Evolutionary conservation across 2,888 invertebrate species (phyloP).

Genomic region (Scaptomyza polygonia): DNA sequence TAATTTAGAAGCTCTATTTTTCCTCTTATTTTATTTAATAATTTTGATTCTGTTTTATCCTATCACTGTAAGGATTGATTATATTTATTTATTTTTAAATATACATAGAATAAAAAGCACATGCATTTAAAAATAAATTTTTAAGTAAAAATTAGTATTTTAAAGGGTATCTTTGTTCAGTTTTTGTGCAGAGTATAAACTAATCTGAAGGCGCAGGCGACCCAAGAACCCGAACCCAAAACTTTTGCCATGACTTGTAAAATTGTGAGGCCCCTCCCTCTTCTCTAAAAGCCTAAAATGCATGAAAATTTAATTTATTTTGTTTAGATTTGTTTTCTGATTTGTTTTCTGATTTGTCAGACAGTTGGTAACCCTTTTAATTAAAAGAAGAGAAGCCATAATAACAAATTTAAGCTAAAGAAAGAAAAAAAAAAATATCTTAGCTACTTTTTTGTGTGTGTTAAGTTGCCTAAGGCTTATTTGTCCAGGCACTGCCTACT

Average conservation of each 20-base stretch:
- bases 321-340: conserved; percentile 71
- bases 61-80: no score
- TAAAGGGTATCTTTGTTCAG: conserved; percentile 10
- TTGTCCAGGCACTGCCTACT: conserved; percentile 64
- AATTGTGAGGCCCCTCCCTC: conserved; percentile 38
- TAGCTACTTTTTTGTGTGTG: conserved; percentile 22
- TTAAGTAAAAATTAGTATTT: no score
- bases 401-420: conserved; percentile 28
- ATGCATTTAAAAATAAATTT: no score
- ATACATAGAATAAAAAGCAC: no score
- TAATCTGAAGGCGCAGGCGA: conserved; percentile 9
- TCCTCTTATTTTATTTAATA: no score
- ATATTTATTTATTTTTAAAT: no score
- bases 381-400: conserved; percentile 66
- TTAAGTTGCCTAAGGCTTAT: conserved; percentile 50
- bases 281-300: conserved; percentile 32
- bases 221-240: conserved; percentile 18
- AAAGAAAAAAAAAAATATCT: conserved; percentile 24
- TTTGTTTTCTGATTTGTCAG: conserved; percentile 67
- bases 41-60: no score
- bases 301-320: conserved; percentile 71
- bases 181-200: background rate
- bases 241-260: conserved; percentile 60
- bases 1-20: no score
- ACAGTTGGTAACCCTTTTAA: conserved; percentile 68